These are phyloP conservation scores for Helobdella robusta DNA, from an alignment of 2,888 invertebrate species.

Conservation along the genomic window DNA sequence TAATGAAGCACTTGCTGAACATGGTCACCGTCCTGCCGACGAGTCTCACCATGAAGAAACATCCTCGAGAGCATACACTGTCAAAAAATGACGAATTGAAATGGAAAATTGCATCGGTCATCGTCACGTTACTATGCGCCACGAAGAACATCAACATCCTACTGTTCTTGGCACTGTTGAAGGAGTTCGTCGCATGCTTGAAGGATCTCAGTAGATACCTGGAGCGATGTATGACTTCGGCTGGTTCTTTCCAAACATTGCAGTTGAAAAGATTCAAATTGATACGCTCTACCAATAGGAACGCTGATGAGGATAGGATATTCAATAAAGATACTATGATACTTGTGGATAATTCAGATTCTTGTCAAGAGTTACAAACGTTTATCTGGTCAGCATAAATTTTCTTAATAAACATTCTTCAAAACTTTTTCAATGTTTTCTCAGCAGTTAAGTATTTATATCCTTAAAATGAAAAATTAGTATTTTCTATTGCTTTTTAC, in stretches of 20 bases:
- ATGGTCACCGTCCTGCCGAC: neutral
- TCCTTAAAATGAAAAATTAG: neutral
- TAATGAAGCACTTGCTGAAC: neutral
- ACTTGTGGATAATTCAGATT: neutral
- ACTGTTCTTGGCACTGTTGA: neutral
- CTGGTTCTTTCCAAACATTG: too few relatives aligned
- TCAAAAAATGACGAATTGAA: neutral
- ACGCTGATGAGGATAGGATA: too few relatives aligned
- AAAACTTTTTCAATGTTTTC: neutral
- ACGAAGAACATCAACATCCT: neutral
- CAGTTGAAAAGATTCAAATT: too few relatives aligned
- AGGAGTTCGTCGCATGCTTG: neutral
- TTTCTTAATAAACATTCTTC: neutral
- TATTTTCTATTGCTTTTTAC: neutral
- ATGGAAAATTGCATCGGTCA: neutral
- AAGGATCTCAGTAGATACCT: neutral
- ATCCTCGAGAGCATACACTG: neutral
- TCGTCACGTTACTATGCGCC: neutral
- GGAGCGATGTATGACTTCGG: neutral
- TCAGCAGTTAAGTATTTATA: neutral
- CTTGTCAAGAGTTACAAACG: slow-evolving; percentile 8
- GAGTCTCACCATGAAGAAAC: neutral
- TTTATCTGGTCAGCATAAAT: neutral
- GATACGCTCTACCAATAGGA: too few relatives aligned
- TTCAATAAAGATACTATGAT: neutral